These are phyloP conservation scores for Lacerta viridis DNA, from an alignment of 2,797 vertebrate species.

Conservation along the genomic window DNA sequence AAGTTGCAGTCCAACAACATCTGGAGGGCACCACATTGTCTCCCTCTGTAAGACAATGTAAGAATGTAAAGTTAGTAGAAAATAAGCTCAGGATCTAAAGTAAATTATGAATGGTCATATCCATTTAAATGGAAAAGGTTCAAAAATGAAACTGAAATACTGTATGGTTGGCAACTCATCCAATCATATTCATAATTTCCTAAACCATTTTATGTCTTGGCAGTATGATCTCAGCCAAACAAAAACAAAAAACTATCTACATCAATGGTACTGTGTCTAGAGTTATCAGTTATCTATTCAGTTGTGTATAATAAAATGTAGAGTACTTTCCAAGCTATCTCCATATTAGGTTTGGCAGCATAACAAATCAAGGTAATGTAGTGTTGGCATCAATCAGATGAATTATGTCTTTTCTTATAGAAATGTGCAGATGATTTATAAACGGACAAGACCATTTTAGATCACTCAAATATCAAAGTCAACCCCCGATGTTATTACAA, in stretches of 20 bases:
- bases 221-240: constrained; percentile 8
- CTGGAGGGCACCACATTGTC: too few species aligned
- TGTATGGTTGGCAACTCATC: constrained; percentile 20
- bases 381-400: constrained; percentile 25
- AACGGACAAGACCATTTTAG: constrained; percentile 7
- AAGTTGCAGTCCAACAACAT: too few species aligned
- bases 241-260: not conserved
- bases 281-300: constrained; percentile 48
- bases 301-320: constrained; percentile 52
- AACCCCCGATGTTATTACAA: not conserved
- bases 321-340: constrained; percentile 30
- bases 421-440: constrained; percentile 30
- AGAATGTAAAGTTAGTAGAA: not conserved
- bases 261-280: not conserved
- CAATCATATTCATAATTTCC: constrained; percentile 44
- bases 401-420: constrained; percentile 39
- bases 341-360: not conserved
- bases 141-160: constrained; percentile 13
- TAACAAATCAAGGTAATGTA: constrained; percentile 47
- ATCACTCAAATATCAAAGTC: constrained; percentile 42
- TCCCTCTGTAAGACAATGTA: too few species aligned
- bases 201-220: constrained; percentile 43
- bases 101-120: constrained; percentile 9
- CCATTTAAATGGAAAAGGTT: not conserved
- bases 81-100: constrained; percentile 26